phyloP scores from a whole-genome alignment of 2,888 invertebrate genomes.

The Liposcelis brunnea region DNA sequence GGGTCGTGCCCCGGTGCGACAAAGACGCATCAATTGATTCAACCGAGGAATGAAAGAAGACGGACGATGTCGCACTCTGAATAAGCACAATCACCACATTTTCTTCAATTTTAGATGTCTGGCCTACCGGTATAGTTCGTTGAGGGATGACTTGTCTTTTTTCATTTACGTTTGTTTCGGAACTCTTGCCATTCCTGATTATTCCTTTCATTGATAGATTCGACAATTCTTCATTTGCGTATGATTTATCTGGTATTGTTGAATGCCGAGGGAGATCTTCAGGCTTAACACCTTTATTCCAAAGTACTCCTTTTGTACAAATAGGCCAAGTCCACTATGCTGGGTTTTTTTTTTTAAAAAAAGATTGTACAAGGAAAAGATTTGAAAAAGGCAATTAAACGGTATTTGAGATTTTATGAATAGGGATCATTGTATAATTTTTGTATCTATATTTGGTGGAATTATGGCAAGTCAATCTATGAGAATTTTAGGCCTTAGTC shows the following conservation, averaged over 20 bases:
- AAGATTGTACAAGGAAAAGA: too few species aligned
- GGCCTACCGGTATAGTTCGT: too few species aligned
- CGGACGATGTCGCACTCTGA: constrained; percentile 2
- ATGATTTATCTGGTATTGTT: constrained; percentile 17
- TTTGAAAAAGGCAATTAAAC: too few species aligned
- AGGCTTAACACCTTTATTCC: too few species aligned
- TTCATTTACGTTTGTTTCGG: constrained; percentile 28
- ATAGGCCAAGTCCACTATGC: not conserved
- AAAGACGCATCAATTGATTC: not conserved
- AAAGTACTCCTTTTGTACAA: not conserved
- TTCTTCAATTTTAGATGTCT: not conserved
- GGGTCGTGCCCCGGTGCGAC: constrained; percentile 4
- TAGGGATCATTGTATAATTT: too few species aligned
- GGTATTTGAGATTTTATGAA: too few species aligned
- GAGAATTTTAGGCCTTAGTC: too few species aligned
- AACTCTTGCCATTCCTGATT: constrained; percentile 17
- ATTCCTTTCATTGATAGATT: constrained; percentile 27
- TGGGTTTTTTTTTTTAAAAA: not conserved
- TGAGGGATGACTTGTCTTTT: constrained; percentile 24
- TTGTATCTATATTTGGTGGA: too few species aligned
- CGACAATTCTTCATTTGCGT: constrained; percentile 37
- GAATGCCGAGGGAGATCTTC: too few species aligned
- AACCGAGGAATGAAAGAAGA: not conserved
- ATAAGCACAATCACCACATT: constrained; percentile 8
- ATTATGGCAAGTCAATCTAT: too few species aligned